Conservation (phyloP, 2,888 invertebrate genomes). For the Drosophila mimetica region DNA sequence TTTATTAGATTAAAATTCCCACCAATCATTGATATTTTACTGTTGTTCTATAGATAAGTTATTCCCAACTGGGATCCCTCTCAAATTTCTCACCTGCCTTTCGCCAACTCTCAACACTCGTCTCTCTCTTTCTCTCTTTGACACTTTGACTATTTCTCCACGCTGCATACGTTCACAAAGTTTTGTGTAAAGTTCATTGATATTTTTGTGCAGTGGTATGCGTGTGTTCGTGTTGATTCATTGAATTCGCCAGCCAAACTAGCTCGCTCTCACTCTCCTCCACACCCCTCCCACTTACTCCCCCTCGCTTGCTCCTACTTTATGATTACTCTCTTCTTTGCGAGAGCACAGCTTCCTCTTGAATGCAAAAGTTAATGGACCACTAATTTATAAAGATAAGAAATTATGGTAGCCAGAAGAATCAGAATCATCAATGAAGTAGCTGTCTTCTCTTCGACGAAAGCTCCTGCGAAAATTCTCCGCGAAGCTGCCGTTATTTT, state of each 20-base stretch:
- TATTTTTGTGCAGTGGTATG: constrained; percentile 80
- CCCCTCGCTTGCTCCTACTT: not conserved
- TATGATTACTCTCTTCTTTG: constrained; percentile 22
- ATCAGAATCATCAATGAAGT: constrained; percentile 75
- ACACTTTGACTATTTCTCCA: constrained; percentile 32
- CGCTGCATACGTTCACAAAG: constrained; percentile 53
- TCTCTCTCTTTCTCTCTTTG: not conserved
- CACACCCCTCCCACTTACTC: not conserved
- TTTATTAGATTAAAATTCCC: too few relatives aligned
- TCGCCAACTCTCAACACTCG: constrained; percentile 6
- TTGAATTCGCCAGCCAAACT: constrained; percentile 68
- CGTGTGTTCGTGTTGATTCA: constrained; percentile 79
- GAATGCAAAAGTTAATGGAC: constrained; percentile 55
- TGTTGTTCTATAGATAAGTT: not conserved
- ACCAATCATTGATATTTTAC: not conserved
- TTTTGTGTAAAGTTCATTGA: constrained; percentile 81
- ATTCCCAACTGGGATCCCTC: constrained; percentile 9
- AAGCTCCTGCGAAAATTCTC: constrained; percentile 14
- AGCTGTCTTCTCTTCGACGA: constrained; percentile 12
- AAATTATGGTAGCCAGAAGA: constrained; percentile 35
- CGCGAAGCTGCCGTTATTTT: constrained; percentile 47
- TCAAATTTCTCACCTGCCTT: constrained; percentile 49
- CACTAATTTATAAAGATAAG: constrained; percentile 19
- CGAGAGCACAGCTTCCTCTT: constrained; percentile 37
- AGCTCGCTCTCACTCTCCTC: constrained; percentile 38